Base-by-base conservation (phyloP, 2,888 invertebrate species). In the Epicampocera succincta region DNA sequence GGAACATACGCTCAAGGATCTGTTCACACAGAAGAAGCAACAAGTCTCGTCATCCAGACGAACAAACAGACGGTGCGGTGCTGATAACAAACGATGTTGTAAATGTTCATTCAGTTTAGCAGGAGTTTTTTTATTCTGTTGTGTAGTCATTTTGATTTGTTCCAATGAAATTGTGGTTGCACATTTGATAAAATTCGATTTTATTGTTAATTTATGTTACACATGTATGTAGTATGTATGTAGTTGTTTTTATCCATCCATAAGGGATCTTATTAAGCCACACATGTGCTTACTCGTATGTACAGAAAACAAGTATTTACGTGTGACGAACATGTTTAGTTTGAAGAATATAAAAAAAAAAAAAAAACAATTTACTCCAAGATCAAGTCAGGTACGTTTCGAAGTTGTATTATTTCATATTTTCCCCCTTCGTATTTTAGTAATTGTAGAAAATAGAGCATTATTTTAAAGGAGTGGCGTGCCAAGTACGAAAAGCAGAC, bases 141-240 rank as follows among this genome's bases (percentile, higher is more conserved):
- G 12, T 42, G 8, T 5, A 46, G 56, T 46, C 15, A 17, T 68
- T n/a, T 29, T 15, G 60, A 60, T 50, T 60, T 33, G 60, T 52
- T 60, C 19, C 60, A 46, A 25, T 76, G 44, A 72, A 65, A 50
- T 78, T 56, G 38, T 65, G 48, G 42, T 65, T 63, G 21, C 42
- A 50, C 50, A 71, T 58, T 71, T 65, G 48, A 58, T 78, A 48
- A 56, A 17, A 65, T 56, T 65, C 25, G 56, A 5, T 61, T 68
- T 66, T 54, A 61, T 61, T 48, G 21, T 68, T 68, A 66, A 42
- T 60, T 46, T 63, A 33, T 33, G 33, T 33, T 33, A 33, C 33
- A 33, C 33, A 33, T 6, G 6, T 33, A 5, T 8, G 33, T n/a
- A 33, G 8, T 25, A 25, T 33, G 33, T 29, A 29, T 29, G 29